Conservation (phyloP, 2,888 invertebrate genomes). For the Pseudeuparius sepicola region DNA sequence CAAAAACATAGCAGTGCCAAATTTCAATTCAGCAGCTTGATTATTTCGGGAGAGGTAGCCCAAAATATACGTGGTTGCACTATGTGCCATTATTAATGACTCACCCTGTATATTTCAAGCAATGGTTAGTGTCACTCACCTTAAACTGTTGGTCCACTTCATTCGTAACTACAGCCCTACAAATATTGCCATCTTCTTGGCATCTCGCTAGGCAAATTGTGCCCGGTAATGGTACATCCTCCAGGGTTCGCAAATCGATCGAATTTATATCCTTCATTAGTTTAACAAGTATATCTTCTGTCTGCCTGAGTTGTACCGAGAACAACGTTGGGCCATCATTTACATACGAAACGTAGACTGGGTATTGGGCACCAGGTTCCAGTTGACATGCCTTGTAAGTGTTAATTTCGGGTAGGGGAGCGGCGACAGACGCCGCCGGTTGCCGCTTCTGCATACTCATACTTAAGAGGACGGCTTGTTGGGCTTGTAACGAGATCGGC, state of each 20-base stretch:
- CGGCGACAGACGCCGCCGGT: constrained; percentile 19
- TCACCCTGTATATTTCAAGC: too few species aligned
- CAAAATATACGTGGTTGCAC: too few species aligned
- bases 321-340: constrained; percentile 73
- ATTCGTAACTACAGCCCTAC: constrained; percentile 67
- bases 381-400: constrained; percentile 48
- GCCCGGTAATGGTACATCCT: constrained; percentile 61
- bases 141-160: constrained; percentile 62
- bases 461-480: constrained; percentile 36
- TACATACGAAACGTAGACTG: constrained; percentile 64
- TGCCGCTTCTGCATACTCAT: constrained; percentile 37
- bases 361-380: constrained; percentile 48
- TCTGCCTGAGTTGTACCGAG: constrained; percentile 59
- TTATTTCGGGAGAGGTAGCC: too few species aligned
- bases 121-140: too few species aligned
- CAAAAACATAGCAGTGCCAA: too few species aligned
- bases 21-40: too few species aligned
- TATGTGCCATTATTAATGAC: too few species aligned
- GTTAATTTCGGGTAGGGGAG: constrained; percentile 38
- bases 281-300: constrained; percentile 49
- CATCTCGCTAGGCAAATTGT: constrained; percentile 68
- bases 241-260: constrained; percentile 50
- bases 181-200: constrained; percentile 56
- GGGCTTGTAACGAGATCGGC: constrained; percentile 40
- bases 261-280: constrained; percentile 64